Evolutionary conservation across 2,113 vertebrate genomes (phyloP).

Genomic region (Phaethon lepturus): DNA sequence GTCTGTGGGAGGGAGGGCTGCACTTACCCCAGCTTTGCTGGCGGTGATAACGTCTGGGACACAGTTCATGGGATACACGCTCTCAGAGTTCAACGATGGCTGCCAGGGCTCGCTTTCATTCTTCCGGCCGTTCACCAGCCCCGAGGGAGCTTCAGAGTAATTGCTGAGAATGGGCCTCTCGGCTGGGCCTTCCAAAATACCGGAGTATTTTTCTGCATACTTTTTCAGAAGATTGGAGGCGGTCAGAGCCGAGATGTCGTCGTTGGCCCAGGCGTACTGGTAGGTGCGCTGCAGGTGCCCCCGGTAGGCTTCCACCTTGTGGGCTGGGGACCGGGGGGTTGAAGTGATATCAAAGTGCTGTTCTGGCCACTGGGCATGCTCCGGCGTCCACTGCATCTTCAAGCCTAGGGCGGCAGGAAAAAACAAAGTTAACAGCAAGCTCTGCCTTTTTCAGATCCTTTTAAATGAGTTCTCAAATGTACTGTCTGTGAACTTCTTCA

Average conservation of each 20-base stretch:
- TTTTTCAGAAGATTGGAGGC: slow-evolving; percentile 98
- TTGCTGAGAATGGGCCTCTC: slow-evolving; percentile 93
- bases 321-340: slow-evolving; percentile 95
- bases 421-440: slow-evolving; percentile 31
- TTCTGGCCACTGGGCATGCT: slow-evolving; percentile 99
- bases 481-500: background rate
- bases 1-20: slow-evolving; percentile 91
- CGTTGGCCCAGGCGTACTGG: slow-evolving; percentile 99
- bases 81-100: slow-evolving; percentile 83
- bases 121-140: slow-evolving; percentile 94
- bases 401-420: slow-evolving; percentile 82
- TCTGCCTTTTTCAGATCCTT: background rate
- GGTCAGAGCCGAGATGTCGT: slow-evolving; percentile 97
- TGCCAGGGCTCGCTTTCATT: slow-evolving; percentile 96
- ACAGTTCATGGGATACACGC: slow-evolving; percentile 97
- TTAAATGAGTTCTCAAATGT: background rate
- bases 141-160: slow-evolving; percentile 88
- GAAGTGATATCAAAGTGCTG: slow-evolving; percentile 99
- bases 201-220: slow-evolving; percentile 99
- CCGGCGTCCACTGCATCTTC: slow-evolving; percentile 99
- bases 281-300: slow-evolving; percentile 97
- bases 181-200: slow-evolving; percentile 92
- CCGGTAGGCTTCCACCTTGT: slow-evolving; percentile 97
- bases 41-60: slow-evolving; percentile 93
- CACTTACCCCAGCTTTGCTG: slow-evolving; percentile 93